These are phyloP conservation scores for Zaprionus gabonicus DNA, from an alignment of 1,140 invertebrate species.

Conservation along the genomic window DNA sequence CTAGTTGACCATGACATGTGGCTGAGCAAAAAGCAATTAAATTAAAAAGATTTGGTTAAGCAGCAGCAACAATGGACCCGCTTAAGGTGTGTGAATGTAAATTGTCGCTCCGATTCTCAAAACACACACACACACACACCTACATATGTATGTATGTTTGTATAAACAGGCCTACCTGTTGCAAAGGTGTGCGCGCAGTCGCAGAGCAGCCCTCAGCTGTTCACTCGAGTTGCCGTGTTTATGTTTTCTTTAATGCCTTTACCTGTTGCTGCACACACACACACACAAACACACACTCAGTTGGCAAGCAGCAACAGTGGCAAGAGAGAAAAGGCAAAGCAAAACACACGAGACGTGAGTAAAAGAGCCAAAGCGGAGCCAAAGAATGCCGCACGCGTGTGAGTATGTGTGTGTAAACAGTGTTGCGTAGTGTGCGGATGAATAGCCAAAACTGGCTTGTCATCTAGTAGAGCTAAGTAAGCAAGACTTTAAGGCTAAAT, in stretches of 20 bases:
- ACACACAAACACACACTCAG: background rate
- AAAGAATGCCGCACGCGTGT: slow-evolving; percentile 23
- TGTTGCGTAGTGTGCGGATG: background rate
- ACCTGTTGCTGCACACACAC: slow-evolving; percentile 33
- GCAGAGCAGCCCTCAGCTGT: slow-evolving; percentile 27
- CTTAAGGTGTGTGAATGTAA: slow-evolving; percentile 32
- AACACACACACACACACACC: slow-evolving; percentile 1
- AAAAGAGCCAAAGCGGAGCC: slow-evolving; percentile 16
- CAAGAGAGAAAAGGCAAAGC: slow-evolving; percentile 49
- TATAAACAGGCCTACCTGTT: slow-evolving; percentile 7
- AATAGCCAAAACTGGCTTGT: background rate
- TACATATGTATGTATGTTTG: background rate
- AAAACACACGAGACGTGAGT: slow-evolving; percentile 27
- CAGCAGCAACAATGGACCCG: slow-evolving; percentile 11
- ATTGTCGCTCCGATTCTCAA: slow-evolving; percentile 35
- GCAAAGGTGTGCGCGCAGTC: slow-evolving; percentile 18
- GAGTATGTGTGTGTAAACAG: background rate
- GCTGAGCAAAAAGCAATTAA: slow-evolving; percentile 16
- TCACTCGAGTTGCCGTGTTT: slow-evolving; percentile 8
- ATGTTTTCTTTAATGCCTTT: slow-evolving; percentile 18
- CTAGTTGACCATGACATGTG: slow-evolving; percentile 30
- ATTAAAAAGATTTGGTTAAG: slow-evolving; percentile 28
- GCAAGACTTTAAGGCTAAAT: background rate
- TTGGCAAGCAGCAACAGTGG: slow-evolving; percentile 5
- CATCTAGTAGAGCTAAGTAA: background rate